A percentile compares a stretch with the other conserved stretches of the same genome.
Evolutionary conservation across 2,113 vertebrate species (phyloP).

Genomic region (Indicator indicator): DNA sequence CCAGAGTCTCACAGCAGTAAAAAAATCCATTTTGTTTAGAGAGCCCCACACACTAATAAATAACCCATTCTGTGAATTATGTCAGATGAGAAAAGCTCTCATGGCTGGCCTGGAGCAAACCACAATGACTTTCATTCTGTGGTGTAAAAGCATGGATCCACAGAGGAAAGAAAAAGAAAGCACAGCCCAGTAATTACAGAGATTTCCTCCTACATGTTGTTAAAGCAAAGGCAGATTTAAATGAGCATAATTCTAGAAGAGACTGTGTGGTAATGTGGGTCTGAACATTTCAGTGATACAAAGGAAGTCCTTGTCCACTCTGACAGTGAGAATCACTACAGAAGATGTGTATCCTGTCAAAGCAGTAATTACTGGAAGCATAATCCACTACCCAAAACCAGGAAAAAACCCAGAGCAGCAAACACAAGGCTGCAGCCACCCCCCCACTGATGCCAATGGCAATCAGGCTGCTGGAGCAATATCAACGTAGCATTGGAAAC

Average conservation of each 20-base stretch:
- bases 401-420: not conserved
- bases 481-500: not conserved
- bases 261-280: not conserved
- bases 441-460: not conserved
- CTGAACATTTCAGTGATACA: not conserved
- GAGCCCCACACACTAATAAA: slow-evolving; percentile 57
- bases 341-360: not conserved
- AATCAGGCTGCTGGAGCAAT: accelerated
- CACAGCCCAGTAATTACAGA: slow-evolving; percentile 30
- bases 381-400: not conserved
- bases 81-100: slow-evolving; percentile 34
- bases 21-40: slow-evolving; percentile 61
- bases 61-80: slow-evolving; percentile 47
- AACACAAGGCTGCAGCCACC: not conserved
- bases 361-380: not conserved
- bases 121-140: not conserved
- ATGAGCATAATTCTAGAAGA: not conserved
- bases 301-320: not conserved
- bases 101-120: slow-evolving; percentile 28
- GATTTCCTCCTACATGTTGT: not conserved
- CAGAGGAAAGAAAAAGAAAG: slow-evolving; percentile 3
- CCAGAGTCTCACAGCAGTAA: not conserved
- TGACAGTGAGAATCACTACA: not conserved
- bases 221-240: slow-evolving; percentile 26
- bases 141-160: slow-evolving; percentile 27